Evolutionary conservation across 2,797 vertebrate species (phyloP), one percentile per base, ranked within the genome.

Genomic region (Phylloscopus collybita): DNA sequence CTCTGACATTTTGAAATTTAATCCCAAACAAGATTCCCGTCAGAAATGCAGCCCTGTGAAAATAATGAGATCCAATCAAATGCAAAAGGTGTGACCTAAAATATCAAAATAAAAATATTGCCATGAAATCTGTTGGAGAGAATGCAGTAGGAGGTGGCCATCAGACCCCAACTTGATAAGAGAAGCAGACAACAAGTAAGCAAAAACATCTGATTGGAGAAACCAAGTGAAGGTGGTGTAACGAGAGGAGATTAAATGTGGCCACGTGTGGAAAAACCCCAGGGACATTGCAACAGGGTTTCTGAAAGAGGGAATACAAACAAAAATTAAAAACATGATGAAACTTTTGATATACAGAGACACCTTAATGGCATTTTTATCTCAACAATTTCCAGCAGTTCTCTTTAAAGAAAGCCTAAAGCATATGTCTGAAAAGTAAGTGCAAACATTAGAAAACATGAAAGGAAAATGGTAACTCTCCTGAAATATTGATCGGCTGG

Each of bases 1-100:
- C 53, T 72, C 56, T 92, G 86, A 95, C 88, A 92, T 78, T 91
- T 88, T 47, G 36, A 94, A 88, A 85, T 85, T 50, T 73, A 88
- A 73, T 86, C 67, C 71, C 47, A 82, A 74, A 82, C 22, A 27
- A 90, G 20, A 82, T 88, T 86, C 42, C 27, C 44, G 13, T 80
- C 53, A 88, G 71, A 94, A 89, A 84, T 40, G 27, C 29, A 85
- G 56, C 30, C 25, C 57, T 83, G 50, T 38, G 57, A 92, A 96
- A 92, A 92, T 74, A 96, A 90, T 44, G 40, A 67, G 59, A 87
- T 65, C 20, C 50, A 87, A 83, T 62, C 42, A 93, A 76, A 92
- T 80, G 65, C 57, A 88, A 85, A 94, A 85, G 30, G 80, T 73
- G 32, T 86, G 80, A 94, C 79, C 47, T 65, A 82, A 94, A 95